Base-by-base conservation (phyloP, 2,113 vertebrate genomes). In the Narcine bancroftii region DNA sequence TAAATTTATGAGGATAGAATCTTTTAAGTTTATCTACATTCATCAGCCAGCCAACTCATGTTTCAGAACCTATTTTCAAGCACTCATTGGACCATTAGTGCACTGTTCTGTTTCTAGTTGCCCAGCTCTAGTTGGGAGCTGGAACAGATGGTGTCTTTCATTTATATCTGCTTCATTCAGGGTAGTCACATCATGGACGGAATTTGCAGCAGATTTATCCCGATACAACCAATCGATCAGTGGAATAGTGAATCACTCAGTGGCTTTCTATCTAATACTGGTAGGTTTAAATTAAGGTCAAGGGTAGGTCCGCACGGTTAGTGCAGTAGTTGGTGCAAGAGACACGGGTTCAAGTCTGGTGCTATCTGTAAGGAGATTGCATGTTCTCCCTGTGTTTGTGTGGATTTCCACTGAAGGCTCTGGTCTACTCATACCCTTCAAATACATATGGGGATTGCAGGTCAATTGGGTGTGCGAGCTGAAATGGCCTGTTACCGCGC, bases 1-100 rank as follows among this genome's bases (percentile, higher is more conserved):
- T 42, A 65, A 42, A 89, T 89, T 89, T 42, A 89, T 36, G n/a
- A 56, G 36, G 65, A 89, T 89, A 65, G 26, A 26, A 65, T 89
- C 24, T 65, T 42, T 89, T 65, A 89, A 89, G 56, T 21, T 26
- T 1, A 13, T 24, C 36, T 39, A 42, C 63, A 66, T 26, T 66
- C n/a, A 89, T 42, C 60, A 89, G 39, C 24, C 85, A 89, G 63
- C n/a, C 6, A 66, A 65, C 17, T 39, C 10, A 6, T 39, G 36
- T 56, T 89, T 42, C 56, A 42, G 63, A 66, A 65, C 19, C 36
- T n/a, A 89, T 89, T 19, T 66, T 19, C 19, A 65, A 89, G 10
- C 65, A 65, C 65, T 89, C n/a, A 89, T 89, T 89, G 39, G 26
- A 65, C 60, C 24, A 42, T 66, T 19, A 42, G 17, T 29, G 50